Evolutionary conservation across 2,888 invertebrate genomes (phyloP), one percentile per base, ranked within the genome.

Genomic region (Drosophila conformis): DNA sequence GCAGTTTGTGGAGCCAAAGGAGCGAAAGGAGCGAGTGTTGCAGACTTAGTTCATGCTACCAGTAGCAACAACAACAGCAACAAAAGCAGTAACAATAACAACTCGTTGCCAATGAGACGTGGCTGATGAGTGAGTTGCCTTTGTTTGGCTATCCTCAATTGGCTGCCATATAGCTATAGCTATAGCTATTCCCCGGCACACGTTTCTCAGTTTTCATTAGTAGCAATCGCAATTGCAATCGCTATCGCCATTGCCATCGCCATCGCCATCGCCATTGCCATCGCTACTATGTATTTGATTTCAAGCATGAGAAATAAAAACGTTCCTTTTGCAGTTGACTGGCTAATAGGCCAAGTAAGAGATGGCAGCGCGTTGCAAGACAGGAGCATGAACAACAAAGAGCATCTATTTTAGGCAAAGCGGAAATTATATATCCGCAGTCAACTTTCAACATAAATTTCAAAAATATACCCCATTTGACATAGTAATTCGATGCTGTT

Each of bases 21-120:
- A 21, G 35, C n/a, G 51, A 25, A 7, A 29, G 29, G 27, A 18
- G 38, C 33, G 18, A 21, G 2, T 25, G 8, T 8, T 13, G 40
- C 29, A 7, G 27, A 38, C 13, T 38, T 25, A 42, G 48, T 36
- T 49, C 29, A 4, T 25, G 35, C 68, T 33, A 40, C 57, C 67
- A 69, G 72, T 27, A 31, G 33, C 42, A 56, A 31, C 66, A 54
- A 49, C 68, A 68, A 51, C 54, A 33, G 29, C 42, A 35, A 38
- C 48, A 49, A 40, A 21, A 21, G 15, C 42, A 62, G 52, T 52
- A 51, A n/a, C 38, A 56, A 49, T 63, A 70, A 69, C 78, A 77
- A 69, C 65, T 69, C 68, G 86, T 87, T 83, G 83, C 80, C 90
- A 90, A 79, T 88, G 90, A 90, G 56, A 86, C 89, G 80, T 85